Evolutionary conservation across 2,888 invertebrate species (phyloP), one percentile per base, ranked within the genome.

Genomic region (Anagyrus pseudococci): DNA sequence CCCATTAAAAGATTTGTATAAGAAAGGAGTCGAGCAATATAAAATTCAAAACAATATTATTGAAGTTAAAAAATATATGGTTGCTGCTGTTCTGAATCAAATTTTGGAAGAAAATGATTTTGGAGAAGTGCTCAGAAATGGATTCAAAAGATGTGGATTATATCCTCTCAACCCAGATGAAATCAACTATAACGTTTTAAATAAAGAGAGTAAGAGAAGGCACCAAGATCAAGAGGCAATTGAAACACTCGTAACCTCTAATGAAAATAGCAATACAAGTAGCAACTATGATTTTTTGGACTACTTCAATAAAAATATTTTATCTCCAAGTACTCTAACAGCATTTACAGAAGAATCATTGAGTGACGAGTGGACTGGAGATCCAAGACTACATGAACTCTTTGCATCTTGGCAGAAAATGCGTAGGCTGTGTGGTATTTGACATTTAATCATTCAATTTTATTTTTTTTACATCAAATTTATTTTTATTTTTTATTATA

Each of bases 1-100:
- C 47, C 61, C 64, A 19, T 22, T 64, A 17, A 64, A 64, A 48
- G 15, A 29, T 17, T 23, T 46, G 8, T 64, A 46, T 49, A 61
- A 57, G 33, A 64, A 58, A 44, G 19, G 10, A 8, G 37, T 61
- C 7, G 48, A 53, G 22, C 2, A 64, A 29, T 64, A 43, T 43
- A 10, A 43, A 8, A 43, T 43, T 8, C 17, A 19, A 19, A 43
- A 43, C 17, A 20, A 43, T 19, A 43, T 43, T 17, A 17, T 43
- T 43, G 43, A 43, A 17, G 15, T 43, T 43, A 43, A 43, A 43
- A 43, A 43, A n/a, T 19, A 19, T 17, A 43, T 43, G 43, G 43
- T 43, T 8, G 43, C 43, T 43, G 8, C 17, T 19, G 43, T 43
- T 17, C 17, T 43, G 17, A 43, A 43, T 8, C 15, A 43, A 17